A percentile compares a stretch with the other conserved stretches of the same genome.
Evolutionary conservation across 2,797 vertebrate genomes (phyloP).

Genomic region (Lacerta agilis): DNA sequence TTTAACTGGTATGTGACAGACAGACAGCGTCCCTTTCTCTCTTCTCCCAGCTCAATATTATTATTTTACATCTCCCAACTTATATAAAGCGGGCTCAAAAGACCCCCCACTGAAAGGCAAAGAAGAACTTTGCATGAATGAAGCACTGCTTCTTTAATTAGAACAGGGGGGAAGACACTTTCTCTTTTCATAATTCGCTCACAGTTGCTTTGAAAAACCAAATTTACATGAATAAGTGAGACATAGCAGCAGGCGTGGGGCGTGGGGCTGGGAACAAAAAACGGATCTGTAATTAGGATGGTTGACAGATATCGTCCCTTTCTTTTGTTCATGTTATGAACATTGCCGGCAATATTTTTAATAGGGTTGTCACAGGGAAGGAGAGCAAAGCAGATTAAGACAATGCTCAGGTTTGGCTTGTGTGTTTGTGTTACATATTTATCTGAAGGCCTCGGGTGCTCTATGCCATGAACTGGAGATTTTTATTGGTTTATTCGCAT

Average conservation of each 20-base stretch:
- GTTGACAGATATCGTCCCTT: conserved; percentile 32
- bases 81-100: not conserved
- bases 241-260: conserved; percentile 44
- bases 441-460: not conserved
- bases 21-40: not conserved
- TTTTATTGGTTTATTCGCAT: not conserved
- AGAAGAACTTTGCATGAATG: conserved; percentile 15
- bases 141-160: conserved; percentile 37
- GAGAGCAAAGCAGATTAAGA: not conserved
- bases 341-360: not conserved
- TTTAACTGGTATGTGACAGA: not conserved
- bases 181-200: conserved; percentile 35
- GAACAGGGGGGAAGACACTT: conserved; percentile 46
- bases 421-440: conserved; percentile 42
- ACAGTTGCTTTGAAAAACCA: conserved; percentile 15
- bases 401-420: not conserved
- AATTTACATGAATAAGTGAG: conserved; percentile 54
- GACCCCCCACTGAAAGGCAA: conserved; percentile 11
- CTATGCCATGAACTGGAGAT: not conserved
- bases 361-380: accelerated
- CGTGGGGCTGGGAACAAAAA: conserved; percentile 39
- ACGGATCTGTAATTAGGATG: conserved; percentile 33
- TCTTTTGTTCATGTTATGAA: conserved; percentile 54
- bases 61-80: too few relatives aligned
- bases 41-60: too few relatives aligned